Conservation (phyloP, 2,888 invertebrate genomes). For the Macaria liturata region DNA sequence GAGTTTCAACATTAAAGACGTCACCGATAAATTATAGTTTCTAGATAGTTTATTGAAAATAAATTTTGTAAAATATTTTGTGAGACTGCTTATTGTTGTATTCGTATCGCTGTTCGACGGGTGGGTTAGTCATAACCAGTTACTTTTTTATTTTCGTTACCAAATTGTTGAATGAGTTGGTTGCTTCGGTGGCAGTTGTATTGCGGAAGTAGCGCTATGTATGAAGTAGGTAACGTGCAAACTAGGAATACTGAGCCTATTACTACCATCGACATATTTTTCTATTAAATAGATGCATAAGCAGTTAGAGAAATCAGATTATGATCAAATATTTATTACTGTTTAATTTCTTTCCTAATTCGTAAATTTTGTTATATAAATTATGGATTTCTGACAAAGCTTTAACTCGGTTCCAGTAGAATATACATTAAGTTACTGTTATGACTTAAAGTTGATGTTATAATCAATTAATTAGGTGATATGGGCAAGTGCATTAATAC, state of each 20-base stretch:
- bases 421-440: conserved; percentile 83
- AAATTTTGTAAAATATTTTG: conserved; percentile 80
- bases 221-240: conserved; percentile 39
- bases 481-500: conserved; percentile 82
- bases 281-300: conserved; percentile 55
- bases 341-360: conserved; percentile 79
- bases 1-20: conserved; percentile 71
- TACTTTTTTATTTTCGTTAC: conserved; percentile 80
- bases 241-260: conserved; percentile 44
- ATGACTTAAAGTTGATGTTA: conserved; percentile 81
- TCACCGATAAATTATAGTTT: conserved; percentile 77
- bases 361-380: conserved; percentile 81
- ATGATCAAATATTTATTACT: conserved; percentile 83
- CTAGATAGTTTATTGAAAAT: conserved; percentile 78
- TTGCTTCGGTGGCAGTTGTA: conserved; percentile 75
- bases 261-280: conserved; percentile 59
- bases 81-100: conserved; percentile 84
- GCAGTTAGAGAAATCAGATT: conserved; percentile 65
- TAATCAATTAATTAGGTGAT: conserved; percentile 81
- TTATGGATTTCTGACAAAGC: conserved; percentile 82
- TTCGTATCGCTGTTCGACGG: conserved; percentile 75
- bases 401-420: conserved; percentile 84
- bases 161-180: conserved; percentile 80
- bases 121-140: conserved; percentile 73
- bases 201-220: conserved; percentile 46